Evolutionary conservation across 2,888 invertebrate species (phyloP).

Genomic region (Cephus sareptanus): DNA sequence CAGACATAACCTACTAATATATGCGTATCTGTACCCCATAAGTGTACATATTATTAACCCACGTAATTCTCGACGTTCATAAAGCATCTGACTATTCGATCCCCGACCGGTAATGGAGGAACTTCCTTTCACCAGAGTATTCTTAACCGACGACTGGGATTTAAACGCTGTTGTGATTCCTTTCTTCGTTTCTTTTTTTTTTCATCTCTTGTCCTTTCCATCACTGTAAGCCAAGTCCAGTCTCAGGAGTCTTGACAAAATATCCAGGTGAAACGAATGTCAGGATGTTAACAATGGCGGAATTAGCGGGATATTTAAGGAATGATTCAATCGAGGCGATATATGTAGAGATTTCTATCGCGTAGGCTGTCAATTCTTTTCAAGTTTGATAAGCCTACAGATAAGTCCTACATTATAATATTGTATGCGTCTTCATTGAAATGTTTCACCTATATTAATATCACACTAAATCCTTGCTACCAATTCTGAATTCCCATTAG

Average conservation of each 20-base stretch:
- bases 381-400: not conserved
- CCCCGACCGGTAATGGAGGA: conserved; percentile 25
- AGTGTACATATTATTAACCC: not conserved
- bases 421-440: not conserved
- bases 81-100: not conserved
- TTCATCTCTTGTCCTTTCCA: not conserved
- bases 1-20: not conserved
- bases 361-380: not conserved
- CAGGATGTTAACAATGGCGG: not conserved
- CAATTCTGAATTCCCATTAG: not conserved
- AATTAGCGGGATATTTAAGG: not conserved
- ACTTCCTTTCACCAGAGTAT: conserved; percentile 40
- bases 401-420: not conserved
- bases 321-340: not conserved
- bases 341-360: not conserved
- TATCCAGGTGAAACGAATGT: not conserved
- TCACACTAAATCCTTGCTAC: not conserved
- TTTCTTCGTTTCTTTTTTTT: not conserved
- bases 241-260: not conserved
- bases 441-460: not conserved
- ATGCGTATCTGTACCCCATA: not conserved
- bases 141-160: not conserved
- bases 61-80: not conserved
- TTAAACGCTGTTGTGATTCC: not conserved
- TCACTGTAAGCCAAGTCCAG: not conserved